Conservation (phyloP, 2,797 vertebrate genomes). For the Oreortyx pictus region DNA sequence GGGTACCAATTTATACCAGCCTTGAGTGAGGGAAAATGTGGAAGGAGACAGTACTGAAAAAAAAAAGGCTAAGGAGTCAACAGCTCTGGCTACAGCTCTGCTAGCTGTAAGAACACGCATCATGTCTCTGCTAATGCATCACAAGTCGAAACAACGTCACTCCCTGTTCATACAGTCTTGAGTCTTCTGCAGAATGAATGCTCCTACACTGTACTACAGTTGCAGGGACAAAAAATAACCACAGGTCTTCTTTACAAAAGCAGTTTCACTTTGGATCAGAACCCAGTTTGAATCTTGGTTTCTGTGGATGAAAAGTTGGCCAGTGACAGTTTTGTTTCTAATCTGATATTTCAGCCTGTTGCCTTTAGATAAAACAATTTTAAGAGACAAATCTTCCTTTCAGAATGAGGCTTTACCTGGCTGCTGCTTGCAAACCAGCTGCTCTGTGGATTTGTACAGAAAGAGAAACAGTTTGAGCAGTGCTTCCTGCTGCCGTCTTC, state of each 20-base stretch:
- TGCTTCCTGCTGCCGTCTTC: conserved; percentile 72
- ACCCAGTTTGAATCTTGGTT: neutral
- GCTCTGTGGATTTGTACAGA: conserved; percentile 89
- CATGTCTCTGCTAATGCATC: neutral
- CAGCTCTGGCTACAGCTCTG: neutral
- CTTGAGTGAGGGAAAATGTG: neutral
- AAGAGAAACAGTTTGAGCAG: conserved; percentile 82
- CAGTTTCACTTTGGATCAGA: neutral
- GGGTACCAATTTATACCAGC: neutral
- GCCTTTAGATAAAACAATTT: neutral
- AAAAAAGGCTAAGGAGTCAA: neutral
- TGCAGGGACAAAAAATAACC: neutral
- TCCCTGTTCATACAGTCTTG: neutral
- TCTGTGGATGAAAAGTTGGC: neutral
- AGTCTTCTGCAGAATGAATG: neutral
- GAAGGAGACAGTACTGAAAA: neutral
- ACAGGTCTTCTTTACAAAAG: neutral
- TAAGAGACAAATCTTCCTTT: neutral
- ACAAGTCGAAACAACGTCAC: neutral
- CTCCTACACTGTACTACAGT: neutral
- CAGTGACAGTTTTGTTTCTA: neutral
- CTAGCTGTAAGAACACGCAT: neutral
- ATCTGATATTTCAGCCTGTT: neutral
- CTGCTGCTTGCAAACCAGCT: conserved; percentile 91
- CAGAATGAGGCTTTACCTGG: conserved; percentile 82